phyloP scores from a whole-genome alignment of 2,888 invertebrate species.

The Perithous albicinctus region DNA sequence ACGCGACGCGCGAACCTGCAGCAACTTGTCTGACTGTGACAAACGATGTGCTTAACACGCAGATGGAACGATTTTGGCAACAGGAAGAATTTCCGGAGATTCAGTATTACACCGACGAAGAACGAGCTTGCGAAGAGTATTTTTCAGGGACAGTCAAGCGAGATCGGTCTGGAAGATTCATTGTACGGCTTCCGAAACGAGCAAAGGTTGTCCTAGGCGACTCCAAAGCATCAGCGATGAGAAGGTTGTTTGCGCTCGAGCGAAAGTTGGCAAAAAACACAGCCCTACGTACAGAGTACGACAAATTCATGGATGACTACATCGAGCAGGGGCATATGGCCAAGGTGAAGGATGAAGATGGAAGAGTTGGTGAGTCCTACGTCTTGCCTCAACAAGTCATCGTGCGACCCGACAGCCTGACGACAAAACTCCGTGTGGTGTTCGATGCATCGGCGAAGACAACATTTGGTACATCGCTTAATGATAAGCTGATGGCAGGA shows the following conservation, averaged over 20 bases:
- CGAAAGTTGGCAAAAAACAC: not conserved
- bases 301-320: conserved; percentile 5
- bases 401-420: conserved; percentile 3
- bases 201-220: not conserved
- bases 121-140: conserved; percentile 66
- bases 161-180: conserved; percentile 63
- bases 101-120: conserved; percentile 55
- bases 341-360: not conserved
- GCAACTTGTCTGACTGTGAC: conserved; percentile 1
- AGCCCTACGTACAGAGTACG: not conserved
- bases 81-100: conserved; percentile 62
- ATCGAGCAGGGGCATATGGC: not conserved
- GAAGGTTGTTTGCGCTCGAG: not conserved
- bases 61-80: conserved; percentile 69
- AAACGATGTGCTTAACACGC: conserved; percentile 20
- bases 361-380: not conserved
- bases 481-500: conserved; percentile 34
- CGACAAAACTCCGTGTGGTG: conserved; percentile 39
- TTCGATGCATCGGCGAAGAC: conserved; percentile 48
- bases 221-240: not conserved
- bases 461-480: conserved; percentile 16
- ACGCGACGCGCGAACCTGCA: not conserved
- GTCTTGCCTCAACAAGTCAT: conserved; percentile 37
- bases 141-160: conserved; percentile 55
- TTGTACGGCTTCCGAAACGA: conserved; percentile 57